phyloP scores from a whole-genome alignment of 2,797 vertebrate species.

The Myripristis jacobus region DNA sequence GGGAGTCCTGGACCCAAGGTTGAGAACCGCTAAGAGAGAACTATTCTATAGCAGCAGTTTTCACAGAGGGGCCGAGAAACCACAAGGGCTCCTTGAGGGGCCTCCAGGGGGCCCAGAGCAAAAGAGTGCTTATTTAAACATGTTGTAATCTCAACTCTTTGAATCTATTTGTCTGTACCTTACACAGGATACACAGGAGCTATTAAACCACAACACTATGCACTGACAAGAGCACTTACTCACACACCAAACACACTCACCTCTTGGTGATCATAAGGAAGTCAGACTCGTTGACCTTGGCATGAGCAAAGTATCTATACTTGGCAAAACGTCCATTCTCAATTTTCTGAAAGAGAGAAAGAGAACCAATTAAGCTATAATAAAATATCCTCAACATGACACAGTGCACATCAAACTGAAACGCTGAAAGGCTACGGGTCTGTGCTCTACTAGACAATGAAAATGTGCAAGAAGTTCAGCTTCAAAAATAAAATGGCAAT shows the following conservation, averaged over 20 bases:
- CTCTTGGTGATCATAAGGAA: slow-evolving; percentile 98
- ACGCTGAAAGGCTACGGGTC: not conserved
- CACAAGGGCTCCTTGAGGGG: no score
- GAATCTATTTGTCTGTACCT: no score
- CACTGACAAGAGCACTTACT: not conserved
- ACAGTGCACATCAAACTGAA: not conserved
- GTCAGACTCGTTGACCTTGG: slow-evolving; percentile 96
- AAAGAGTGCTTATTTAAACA: no score
- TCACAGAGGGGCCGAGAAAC: no score
- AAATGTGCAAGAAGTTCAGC: not conserved
- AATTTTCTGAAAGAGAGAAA: slow-evolving; percentile 87
- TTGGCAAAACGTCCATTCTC: slow-evolving; percentile 98
- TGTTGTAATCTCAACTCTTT: no score
- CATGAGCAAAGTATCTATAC: slow-evolving; percentile 95
- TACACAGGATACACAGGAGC: no score
- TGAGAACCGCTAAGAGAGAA: no score
- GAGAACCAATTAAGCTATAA: not conserved
- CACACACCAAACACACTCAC: slow-evolving; percentile 75
- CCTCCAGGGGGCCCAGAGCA: no score
- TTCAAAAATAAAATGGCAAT: not conserved
- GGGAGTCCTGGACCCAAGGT: no score
- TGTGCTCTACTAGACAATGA: not conserved
- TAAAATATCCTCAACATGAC: not conserved
- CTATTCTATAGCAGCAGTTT: no score
- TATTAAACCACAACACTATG: not conserved